phyloP scores from a whole-genome alignment of 2,113 vertebrate genomes.

The Apodemus sylvaticus region DNA sequence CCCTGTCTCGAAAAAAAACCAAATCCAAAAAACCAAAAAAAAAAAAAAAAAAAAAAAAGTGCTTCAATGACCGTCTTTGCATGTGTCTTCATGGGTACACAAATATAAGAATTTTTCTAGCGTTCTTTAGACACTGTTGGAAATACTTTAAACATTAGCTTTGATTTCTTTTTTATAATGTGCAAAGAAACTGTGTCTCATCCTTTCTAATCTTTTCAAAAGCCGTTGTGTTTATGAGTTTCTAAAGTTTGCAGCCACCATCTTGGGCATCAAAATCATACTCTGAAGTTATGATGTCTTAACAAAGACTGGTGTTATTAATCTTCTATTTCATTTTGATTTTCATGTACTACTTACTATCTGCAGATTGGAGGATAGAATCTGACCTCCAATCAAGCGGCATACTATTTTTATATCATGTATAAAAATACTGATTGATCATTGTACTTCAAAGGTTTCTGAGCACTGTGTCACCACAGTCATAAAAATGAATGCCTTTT shows the following conservation, averaged over 20 bases:
- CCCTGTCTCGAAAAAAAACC: too few relatives aligned
- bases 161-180: constrained; percentile 50
- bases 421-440: constrained; percentile 60
- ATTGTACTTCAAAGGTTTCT: constrained; percentile 62
- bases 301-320: constrained; percentile 36
- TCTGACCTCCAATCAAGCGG: constrained; percentile 18
- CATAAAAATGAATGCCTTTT: constrained; percentile 68
- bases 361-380: constrained; percentile 30
- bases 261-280: constrained; percentile 32
- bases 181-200: constrained; percentile 16
- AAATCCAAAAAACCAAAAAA: too few relatives aligned
- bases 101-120: constrained; percentile 10
- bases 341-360: constrained; percentile 20
- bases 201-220: constrained; percentile 35
- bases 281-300: constrained; percentile 42
- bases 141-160: constrained; percentile 27
- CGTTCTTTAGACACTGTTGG: constrained; percentile 43
- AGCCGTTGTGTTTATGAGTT: constrained; percentile 41
- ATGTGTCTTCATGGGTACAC: background rate
- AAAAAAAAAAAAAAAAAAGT: too few relatives aligned
- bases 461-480: constrained; percentile 50
- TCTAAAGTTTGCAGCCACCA: constrained; percentile 26
- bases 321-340: constrained; percentile 54
- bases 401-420: constrained; percentile 35
- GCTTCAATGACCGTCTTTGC: constrained; percentile 7